Conservation (phyloP, 2,113 vertebrate genomes). For the Empidonax alnorum region DNA sequence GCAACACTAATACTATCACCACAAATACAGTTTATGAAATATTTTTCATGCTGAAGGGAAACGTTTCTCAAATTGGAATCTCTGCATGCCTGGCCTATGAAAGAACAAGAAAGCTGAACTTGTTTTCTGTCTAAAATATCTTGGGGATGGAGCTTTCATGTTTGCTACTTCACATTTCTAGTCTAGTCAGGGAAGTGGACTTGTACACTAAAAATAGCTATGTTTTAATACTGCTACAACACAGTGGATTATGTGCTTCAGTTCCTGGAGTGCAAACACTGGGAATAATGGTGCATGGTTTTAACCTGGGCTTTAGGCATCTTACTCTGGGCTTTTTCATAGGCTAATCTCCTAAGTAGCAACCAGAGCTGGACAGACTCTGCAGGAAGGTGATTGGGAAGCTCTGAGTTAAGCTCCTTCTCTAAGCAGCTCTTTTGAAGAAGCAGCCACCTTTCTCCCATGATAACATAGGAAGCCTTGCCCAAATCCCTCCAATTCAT, state of each 20-base stretch:
- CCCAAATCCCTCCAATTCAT: neutral
- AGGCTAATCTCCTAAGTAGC: neutral
- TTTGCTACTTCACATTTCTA: neutral
- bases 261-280: neutral
- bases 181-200: neutral
- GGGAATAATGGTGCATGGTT: neutral
- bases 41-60: neutral
- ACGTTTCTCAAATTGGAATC: neutral
- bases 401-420: neutral
- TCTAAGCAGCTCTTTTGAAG: neutral
- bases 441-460: neutral
- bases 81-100: neutral
- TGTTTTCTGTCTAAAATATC: neutral
- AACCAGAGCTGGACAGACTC: neutral
- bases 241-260: neutral
- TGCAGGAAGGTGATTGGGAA: neutral
- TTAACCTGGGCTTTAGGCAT: neutral
- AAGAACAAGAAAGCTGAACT: neutral
- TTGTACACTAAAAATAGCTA: neutral
- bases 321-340: neutral
- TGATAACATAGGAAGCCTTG: neutral
- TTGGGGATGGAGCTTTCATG: neutral
- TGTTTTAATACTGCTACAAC: neutral
- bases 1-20: neutral
- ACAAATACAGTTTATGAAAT: neutral